A percentile compares a stretch with the other conserved stretches of the same genome.
Conservation (phyloP, 1,140 invertebrate species). For the Macrobrachium nipponense region DNA sequence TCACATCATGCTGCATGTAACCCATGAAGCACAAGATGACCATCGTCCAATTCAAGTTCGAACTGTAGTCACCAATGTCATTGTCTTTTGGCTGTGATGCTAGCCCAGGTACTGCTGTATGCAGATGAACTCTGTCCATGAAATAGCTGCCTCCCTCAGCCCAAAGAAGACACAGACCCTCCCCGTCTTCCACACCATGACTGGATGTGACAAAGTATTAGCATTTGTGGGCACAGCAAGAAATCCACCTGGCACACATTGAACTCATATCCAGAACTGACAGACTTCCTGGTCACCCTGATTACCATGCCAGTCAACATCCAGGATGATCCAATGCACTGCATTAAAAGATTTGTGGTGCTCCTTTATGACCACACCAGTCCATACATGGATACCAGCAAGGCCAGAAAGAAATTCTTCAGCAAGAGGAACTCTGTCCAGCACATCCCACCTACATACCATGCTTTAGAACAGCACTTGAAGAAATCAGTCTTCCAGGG, state of each 20-base stretch:
- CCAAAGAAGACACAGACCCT: no score
- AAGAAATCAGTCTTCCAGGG: background rate
- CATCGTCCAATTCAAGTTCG: background rate
- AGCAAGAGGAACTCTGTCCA: background rate
- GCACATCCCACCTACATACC: no score
- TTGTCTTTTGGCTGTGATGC: background rate
- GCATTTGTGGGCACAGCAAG: no score
- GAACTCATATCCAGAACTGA: background rate
- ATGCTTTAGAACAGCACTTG: background rate
- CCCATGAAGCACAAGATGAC: background rate
- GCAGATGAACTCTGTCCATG: background rate
- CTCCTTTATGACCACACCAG: background rate
- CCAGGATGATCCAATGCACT: background rate
- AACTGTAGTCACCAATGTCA: background rate
- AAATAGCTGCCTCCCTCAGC: no score
- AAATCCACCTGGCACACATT: no score
- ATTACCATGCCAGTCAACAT: background rate
- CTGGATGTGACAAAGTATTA: no score
- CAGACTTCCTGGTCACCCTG: background rate
- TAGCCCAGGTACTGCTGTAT: background rate
- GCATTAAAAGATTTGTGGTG: background rate
- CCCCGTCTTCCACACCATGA: no score
- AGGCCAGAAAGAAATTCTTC: constrained; percentile 2
- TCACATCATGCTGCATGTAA: background rate
- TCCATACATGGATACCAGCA: background rate